Evolutionary conservation across 2,888 invertebrate species (phyloP), one percentile per base, ranked within the genome.

Genomic region (Campoletis raptor): DNA sequence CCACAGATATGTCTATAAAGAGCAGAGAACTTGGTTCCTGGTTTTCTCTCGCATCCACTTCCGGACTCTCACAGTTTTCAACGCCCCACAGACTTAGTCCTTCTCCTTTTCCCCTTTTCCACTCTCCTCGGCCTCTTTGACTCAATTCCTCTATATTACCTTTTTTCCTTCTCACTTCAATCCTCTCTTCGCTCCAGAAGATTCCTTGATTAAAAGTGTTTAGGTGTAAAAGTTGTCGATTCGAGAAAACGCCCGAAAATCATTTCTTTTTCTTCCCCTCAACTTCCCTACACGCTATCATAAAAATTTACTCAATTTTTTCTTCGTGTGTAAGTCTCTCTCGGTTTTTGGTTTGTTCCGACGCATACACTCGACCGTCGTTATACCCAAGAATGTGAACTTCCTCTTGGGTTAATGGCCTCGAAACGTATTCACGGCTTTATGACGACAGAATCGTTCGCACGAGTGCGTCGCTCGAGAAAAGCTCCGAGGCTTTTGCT

Each of bases 161-260:
- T 52, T 30, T 15, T 12, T 21, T 15, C 77, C 70, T 12, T 30
- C n/a, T 18, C 54, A 54, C 42, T 66, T 74, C 52, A 52, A 42
- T n/a, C 76, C 30, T 54, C 66, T 54, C 69, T 74, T 66, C 69
- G 52, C 18, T 79, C 21, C 42, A 69, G 30, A 76, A 85, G 85
- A 88, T 87, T 85, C 64, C 82, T 82, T 88, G 85, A 88, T 88
- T 88, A 85, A 88, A 88, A 88, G 87, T 88, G 85, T 88, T 85
- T 85, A 86, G 85, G 85, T 84, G 87, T 88, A 88, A 87, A 85
- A 86, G 83, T 87, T 85, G 81, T 83, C 85, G 83, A 86, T 74
- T 85, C 74, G 79, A 48, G 30, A 79, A 84, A 84, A 74, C 83
- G 79, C 24, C 76, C 64, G 69, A 36, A 48, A 24, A 61, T 64